Conservation (phyloP, 2,888 invertebrate species). For the Volucella zonaria region DNA sequence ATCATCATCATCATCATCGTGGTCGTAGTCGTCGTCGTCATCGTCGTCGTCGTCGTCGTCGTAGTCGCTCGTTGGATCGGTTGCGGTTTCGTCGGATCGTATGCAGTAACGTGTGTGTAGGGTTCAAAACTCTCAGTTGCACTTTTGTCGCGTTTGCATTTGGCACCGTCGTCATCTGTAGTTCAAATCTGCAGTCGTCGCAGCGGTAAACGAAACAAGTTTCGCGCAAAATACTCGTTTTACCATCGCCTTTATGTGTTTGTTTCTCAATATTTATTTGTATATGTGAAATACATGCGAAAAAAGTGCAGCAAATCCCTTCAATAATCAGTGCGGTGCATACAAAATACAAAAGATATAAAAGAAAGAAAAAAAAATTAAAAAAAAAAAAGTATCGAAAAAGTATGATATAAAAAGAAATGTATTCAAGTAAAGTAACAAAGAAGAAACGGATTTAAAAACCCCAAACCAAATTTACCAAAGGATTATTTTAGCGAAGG, state of each 20-base stretch:
- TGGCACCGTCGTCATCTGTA: slow-evolving; percentile 25
- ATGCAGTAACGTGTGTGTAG: slow-evolving; percentile 36
- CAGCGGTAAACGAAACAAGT: slow-evolving; percentile 63
- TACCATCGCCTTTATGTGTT: slow-evolving; percentile 2
- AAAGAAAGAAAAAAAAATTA: background rate
- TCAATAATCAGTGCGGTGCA: slow-evolving; percentile 61
- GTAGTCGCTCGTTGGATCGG: background rate
- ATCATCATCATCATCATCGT: slow-evolving; percentile 32
- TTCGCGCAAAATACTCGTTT: slow-evolving; percentile 69
- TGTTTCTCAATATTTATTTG: slow-evolving; percentile 14
- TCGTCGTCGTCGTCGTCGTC: background rate
- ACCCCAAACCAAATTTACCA: slow-evolving; percentile 56
- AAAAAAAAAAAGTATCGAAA: background rate
- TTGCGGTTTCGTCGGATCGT: slow-evolving; percentile 16
- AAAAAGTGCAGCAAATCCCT: slow-evolving; percentile 57
- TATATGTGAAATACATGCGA: slow-evolving; percentile 10
- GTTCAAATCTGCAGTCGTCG: slow-evolving; percentile 47
- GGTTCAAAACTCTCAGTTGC: slow-evolving; percentile 73
- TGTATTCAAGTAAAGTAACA: slow-evolving; percentile 45
- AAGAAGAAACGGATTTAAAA: slow-evolving; percentile 59
- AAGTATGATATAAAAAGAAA: background rate
- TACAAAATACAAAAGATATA: slow-evolving; percentile 19
- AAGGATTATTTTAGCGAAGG: slow-evolving; percentile 61
- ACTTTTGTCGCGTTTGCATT: slow-evolving; percentile 62
- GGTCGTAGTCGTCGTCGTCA: background rate